Conservation (phyloP, 2,888 invertebrate species). For the Digitonthophagus gazella region DNA sequence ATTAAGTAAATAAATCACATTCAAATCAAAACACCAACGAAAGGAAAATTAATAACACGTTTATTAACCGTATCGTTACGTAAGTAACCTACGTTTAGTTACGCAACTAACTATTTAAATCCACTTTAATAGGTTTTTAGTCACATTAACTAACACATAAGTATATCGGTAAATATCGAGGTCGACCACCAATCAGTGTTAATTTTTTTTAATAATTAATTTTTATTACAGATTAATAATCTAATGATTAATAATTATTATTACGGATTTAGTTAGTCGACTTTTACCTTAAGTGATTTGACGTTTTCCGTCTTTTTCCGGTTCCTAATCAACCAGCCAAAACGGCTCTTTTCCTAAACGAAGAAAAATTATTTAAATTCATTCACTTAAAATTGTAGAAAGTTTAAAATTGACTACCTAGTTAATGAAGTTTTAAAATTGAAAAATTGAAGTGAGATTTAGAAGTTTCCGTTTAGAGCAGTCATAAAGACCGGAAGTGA, state of each 20-base stretch:
- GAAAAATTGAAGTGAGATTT: not conserved
- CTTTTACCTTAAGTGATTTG: not conserved
- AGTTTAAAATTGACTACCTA: not conserved
- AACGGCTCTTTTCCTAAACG: not conserved
- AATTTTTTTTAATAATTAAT: not conserved
- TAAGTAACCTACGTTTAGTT: not conserved
- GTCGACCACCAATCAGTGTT: not conserved
- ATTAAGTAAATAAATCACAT: not conserved
- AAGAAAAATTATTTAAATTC: not conserved
- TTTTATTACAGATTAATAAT: too few relatives aligned
- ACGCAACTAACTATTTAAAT: not conserved
- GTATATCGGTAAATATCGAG: constrained; percentile 7
- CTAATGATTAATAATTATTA: not conserved
- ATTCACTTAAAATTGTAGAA: too few relatives aligned
- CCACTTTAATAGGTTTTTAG: constrained; percentile 8
- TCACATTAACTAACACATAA: constrained; percentile 11
- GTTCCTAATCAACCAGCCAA: not conserved
- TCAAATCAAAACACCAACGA: not conserved
- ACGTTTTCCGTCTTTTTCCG: not conserved
- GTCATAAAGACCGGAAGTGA: not conserved
- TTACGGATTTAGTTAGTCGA: not conserved
- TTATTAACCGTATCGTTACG: not conserved
- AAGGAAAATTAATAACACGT: not conserved
- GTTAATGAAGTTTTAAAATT: not conserved
- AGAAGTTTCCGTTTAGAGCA: too few relatives aligned